phyloP scores from a whole-genome alignment of 2,888 invertebrate species.

The Prenolepis imparis region DNA sequence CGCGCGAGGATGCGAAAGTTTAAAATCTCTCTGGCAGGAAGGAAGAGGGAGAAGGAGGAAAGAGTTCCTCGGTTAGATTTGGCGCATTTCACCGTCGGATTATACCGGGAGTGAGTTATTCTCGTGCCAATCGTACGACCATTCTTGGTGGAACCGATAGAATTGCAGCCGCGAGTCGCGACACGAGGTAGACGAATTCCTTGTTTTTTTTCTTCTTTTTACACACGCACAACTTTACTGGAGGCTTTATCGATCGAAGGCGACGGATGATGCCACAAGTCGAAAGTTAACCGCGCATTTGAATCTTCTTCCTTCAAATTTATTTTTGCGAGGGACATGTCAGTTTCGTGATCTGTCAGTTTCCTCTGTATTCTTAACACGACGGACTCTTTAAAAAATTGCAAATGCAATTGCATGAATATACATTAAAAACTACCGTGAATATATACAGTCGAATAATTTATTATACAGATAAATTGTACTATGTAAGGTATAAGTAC shows the following conservation, averaged over 20 bases:
- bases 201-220: background rate
- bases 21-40: constrained; percentile 32
- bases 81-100: constrained; percentile 1
- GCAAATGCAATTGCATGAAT: background rate
- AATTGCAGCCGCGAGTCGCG: constrained; percentile 36
- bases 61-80: background rate
- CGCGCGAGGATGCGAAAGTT: constrained; percentile 43
- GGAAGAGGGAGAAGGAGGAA: background rate
- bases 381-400: too few relatives aligned
- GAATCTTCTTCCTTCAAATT: background rate
- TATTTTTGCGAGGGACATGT: background rate
- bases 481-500: background rate
- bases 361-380: background rate
- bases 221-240: background rate
- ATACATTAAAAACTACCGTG: background rate
- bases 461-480: background rate
- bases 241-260: constrained; percentile 23
- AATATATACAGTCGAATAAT: background rate
- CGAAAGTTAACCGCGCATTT: background rate
- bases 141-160: constrained; percentile 39
- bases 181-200: background rate
- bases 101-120: constrained; percentile 37
- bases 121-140: constrained; percentile 36
- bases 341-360: background rate
- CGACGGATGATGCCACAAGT: constrained; percentile 12